Evolutionary conservation across 2,888 invertebrate genomes (phyloP).

Genomic region (Caenorhabditis wallacei): DNA sequence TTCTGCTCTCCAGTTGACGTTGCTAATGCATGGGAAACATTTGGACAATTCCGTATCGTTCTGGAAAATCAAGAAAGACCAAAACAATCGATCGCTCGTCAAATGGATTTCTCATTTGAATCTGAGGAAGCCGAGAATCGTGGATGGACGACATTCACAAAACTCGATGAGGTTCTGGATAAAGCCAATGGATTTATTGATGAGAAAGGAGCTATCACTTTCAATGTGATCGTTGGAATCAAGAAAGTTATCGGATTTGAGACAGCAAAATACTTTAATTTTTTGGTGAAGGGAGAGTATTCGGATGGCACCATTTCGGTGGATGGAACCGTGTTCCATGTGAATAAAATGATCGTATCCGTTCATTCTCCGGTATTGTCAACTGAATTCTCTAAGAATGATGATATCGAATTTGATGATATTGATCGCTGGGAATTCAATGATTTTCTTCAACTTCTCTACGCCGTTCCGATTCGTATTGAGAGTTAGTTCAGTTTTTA

Average conservation of each 20-base stretch:
- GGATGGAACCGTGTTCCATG: constrained; percentile 8
- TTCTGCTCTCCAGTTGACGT: constrained; percentile 39
- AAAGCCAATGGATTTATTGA: constrained; percentile 11
- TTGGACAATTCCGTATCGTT: constrained; percentile 38
- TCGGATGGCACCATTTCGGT: constrained; percentile 12
- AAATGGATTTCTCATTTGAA: constrained; percentile 40
- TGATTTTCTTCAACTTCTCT: constrained; percentile 38
- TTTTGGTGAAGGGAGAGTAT: constrained; percentile 13
- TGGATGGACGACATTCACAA: constrained; percentile 36
- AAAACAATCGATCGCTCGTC: constrained; percentile 43
- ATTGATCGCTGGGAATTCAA: constrained; percentile 29
- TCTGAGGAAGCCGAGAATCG: constrained; percentile 36
- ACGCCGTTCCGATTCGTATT: constrained; percentile 46
- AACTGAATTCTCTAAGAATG: neutral
- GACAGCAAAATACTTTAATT: constrained; percentile 40
- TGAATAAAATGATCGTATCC: constrained; percentile 33
- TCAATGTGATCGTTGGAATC: constrained; percentile 44
- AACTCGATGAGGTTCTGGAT: constrained; percentile 19
- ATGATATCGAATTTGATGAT: constrained; percentile 13
- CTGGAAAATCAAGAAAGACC: constrained; percentile 17
- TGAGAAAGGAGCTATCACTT: constrained; percentile 8
- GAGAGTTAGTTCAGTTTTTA: constrained; percentile 9
- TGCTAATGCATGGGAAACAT: constrained; percentile 22
- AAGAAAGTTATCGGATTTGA: constrained; percentile 33
- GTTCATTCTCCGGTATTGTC: constrained; percentile 27